Evolutionary conservation across 1,140 invertebrate genomes (phyloP), one percentile per base, ranked within the genome.

Genomic region (Platyscapa corneri): DNA sequence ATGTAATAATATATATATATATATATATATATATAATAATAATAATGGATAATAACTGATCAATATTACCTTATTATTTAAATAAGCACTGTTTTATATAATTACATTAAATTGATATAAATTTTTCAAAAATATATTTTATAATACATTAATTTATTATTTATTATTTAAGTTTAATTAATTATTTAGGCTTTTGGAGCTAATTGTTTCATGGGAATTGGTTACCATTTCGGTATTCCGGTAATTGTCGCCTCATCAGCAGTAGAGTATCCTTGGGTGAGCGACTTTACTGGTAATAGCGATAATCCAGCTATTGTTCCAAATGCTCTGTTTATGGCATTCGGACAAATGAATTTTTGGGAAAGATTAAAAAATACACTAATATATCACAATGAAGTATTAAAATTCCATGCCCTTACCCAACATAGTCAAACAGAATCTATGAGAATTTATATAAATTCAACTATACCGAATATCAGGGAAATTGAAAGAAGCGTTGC

Each of bases 291-390:
- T 39, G 95, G 94, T 12, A 95, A 95, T 88, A 94, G 95, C 3
- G 93, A 95, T 37, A 94, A 94, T 42, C 92, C 94, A 0, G 93
- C 95, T 3, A 94, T 95, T 82, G 94, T 96, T 86, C 95, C 95
- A 1, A 93, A 94, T 46, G 94, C 86, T 92, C 93, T 64, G 94
- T 95, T 87, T 87, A 92, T 37, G 95, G 95, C 95, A 94, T 89
- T 87, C 12, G 83, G 86, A 34, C 30, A 88, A 27, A 88, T 89
- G 87, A 82, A 87, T 67, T 90, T 92, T 64, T 77, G 82, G 60
- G 84, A 91, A 85, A 86, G 92, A 49, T 30, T 92, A 0, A 64
- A 77, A n/a, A 93, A 91, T 75, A 87, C 82, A 42, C 16, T 88
- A 8, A 82, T 75, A 83, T 83, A 39, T 81, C 77, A 75, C 67